Conservation (phyloP, 2,888 invertebrate species). For the Philonicus albiceps region DNA sequence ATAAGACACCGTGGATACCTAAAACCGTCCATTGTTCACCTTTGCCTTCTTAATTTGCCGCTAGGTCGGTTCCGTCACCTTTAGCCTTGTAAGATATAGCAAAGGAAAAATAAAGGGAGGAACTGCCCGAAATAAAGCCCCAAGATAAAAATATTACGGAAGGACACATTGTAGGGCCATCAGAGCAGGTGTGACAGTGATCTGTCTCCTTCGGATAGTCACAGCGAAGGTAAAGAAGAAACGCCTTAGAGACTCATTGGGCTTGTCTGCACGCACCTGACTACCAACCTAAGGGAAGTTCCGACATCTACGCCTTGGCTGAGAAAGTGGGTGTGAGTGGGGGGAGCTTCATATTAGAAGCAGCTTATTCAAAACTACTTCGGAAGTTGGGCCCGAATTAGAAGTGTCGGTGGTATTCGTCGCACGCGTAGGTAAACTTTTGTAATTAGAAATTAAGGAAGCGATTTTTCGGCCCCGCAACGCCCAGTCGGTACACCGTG, state of each 20-base stretch:
- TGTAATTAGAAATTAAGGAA: constrained; percentile 20
- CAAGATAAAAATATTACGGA: background rate
- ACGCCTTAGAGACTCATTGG: background rate
- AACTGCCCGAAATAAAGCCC: background rate
- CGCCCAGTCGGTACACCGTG: background rate
- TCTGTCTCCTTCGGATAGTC: background rate
- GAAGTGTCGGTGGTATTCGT: background rate
- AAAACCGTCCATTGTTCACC: background rate
- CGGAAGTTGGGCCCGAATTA: background rate
- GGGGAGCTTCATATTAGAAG: background rate
- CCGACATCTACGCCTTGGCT: background rate
- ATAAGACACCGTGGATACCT: background rate
- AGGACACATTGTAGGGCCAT: background rate
- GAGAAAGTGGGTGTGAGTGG: background rate
- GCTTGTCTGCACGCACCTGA: background rate
- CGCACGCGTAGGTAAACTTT: constrained; percentile 15
- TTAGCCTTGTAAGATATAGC: background rate
- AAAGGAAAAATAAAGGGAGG: background rate
- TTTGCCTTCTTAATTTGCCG: background rate
- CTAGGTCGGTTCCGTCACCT: background rate
- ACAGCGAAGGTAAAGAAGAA: background rate
- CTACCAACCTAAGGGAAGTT: background rate
- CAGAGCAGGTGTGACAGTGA: background rate
- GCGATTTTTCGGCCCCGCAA: background rate
- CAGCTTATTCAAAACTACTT: constrained; percentile 18